Base-by-base conservation (phyloP, 2,113 vertebrate genomes). In the Hippocampus mohnikei region DNA sequence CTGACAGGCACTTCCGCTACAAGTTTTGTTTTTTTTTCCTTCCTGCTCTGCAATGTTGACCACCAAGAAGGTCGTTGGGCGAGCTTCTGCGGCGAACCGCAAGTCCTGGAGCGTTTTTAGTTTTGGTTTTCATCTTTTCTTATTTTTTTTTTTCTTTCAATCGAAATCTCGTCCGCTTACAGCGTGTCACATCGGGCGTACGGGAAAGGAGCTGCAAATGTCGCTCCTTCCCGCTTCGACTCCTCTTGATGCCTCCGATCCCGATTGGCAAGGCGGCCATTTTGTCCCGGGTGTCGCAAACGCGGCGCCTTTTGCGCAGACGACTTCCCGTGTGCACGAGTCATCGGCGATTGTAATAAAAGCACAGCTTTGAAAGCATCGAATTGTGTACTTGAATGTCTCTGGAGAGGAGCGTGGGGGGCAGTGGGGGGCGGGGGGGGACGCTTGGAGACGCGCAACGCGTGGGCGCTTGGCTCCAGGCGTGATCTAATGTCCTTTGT, bases 401-500 rank as follows among this genome's bases (percentile, higher is more conserved):
- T 20, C 61, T 70, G 77, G 79, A 33, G 33, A 33, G 73, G 67
- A 81, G 72, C 70, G 63, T 37, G 50, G n/a, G 72, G 67, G 81
- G 71, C n/a, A n/a, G n/a, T n/a, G 66, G 40, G 41, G 20, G 72
- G 73, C 48, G 11, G 23, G 53, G 73, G 71, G 69, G 58, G 76
- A 74, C 81, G 63, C 89, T 88, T 83, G 76, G 81, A 89, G 83
- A 90, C 87, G 86, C 88, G 82, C 86, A 85, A 76, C 74, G 82
- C 10, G 91, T 90, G 90, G 92, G 91, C 50, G 87, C 88, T 67
- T 87, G 85, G 88, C 92, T 91, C 82, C 76, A 86, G 90, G 90
- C 90, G 84, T 78, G 86, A 92, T 92, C 90, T 90, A 90, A 91
- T 90, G 89, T 87, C 84, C 75, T 90, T 90, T 90, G 90, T 87